Evolutionary conservation across 2,888 invertebrate species (phyloP).

Genomic region (Chamaedrilus cognettii): DNA sequence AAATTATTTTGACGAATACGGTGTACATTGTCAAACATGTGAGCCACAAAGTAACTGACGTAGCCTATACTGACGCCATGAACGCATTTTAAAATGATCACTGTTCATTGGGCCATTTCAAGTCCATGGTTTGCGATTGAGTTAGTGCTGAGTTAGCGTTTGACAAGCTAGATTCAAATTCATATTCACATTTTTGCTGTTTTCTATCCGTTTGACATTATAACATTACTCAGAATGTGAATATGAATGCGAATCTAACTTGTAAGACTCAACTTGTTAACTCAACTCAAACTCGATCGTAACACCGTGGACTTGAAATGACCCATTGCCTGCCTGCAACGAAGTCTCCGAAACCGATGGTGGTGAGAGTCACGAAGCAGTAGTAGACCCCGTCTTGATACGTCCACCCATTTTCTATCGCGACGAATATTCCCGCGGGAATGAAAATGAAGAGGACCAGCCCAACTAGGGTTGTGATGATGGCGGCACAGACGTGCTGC

Average conservation of each 20-base stretch:
- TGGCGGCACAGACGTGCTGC: not conserved
- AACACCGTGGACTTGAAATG: no score
- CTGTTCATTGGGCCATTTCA: no score
- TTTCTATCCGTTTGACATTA: not conserved
- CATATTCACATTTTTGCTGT: no score
- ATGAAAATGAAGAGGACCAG: not conserved
- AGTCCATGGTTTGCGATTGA: not conserved
- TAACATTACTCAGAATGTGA: not conserved
- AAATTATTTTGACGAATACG: no score
- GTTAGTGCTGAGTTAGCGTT: not conserved
- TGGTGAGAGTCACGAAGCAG: constrained; percentile 98
- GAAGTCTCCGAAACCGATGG: constrained; percentile 98
- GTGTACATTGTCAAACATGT: no score
- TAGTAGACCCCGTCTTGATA: constrained; percentile 90
- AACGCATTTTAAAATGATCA: no score
- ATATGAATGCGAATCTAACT: no score
- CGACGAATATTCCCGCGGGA: not conserved
- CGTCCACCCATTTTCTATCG: constrained; percentile 79
- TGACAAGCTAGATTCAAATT: no score
- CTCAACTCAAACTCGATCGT: not conserved
- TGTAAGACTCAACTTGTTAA: not conserved
- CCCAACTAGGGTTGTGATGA: not conserved
- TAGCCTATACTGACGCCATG: no score
- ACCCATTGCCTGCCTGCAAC: constrained; percentile 77
- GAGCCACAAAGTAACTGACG: no score